phyloP scores from a whole-genome alignment of 2,797 vertebrate genomes.

The Ctenopoma kingsleyae region DNA sequence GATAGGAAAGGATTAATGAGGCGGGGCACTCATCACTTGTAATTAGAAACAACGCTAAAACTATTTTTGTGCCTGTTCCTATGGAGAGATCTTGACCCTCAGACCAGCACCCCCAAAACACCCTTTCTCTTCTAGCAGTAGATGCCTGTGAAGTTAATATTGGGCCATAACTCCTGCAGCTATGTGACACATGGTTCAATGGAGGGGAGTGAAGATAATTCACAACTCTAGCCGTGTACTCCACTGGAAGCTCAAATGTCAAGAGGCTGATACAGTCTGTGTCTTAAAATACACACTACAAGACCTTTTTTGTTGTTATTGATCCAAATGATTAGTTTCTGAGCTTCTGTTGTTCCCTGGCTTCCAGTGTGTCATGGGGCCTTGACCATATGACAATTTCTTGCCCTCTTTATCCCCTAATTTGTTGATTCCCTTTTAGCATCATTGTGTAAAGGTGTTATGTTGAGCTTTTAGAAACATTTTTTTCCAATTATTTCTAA shows the following conservation, averaged over 20 bases:
- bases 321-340: slow-evolving; percentile 32
- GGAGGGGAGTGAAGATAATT: slow-evolving; percentile 66
- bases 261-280: slow-evolving; percentile 44
- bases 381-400: neutral
- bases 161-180: slow-evolving; percentile 76
- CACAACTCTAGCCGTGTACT: slow-evolving; percentile 57
- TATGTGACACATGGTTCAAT: slow-evolving; percentile 73
- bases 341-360: slow-evolving; percentile 24
- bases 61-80: slow-evolving; percentile 90
- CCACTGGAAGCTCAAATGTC: slow-evolving; percentile 62
- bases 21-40: slow-evolving; percentile 88
- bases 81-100: slow-evolving; percentile 85
- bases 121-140: slow-evolving; percentile 67
- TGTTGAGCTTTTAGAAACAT: no score
- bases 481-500: neutral
- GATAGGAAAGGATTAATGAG: slow-evolving; percentile 93
- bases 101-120: slow-evolving; percentile 66
- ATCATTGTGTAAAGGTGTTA: neutral
- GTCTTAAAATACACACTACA: slow-evolving; percentile 38
- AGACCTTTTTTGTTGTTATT: slow-evolving; percentile 50
- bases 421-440: slow-evolving; percentile 18
- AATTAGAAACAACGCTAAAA: slow-evolving; percentile 92
- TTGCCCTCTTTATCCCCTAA: slow-evolving; percentile 11
- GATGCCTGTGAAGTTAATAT: slow-evolving; percentile 78
- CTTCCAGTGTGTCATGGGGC: neutral